Evolutionary conservation across 2,888 invertebrate species (phyloP).

Genomic region (Bombylius discolor): DNA sequence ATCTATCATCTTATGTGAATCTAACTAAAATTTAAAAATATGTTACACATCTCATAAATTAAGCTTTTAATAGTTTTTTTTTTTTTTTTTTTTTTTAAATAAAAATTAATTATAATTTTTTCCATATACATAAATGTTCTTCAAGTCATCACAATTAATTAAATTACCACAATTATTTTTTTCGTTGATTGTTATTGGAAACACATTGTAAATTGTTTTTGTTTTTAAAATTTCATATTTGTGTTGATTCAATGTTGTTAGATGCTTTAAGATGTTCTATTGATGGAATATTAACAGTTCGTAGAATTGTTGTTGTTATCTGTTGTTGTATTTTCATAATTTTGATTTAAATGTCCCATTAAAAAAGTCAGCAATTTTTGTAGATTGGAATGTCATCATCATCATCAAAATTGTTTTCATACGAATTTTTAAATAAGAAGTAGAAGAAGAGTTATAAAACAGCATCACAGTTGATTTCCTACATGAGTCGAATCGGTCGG

Average conservation of each 20-base stretch:
- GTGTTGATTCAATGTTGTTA: neutral
- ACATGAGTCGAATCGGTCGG: conserved; percentile 36
- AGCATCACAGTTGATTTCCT: conserved; percentile 36
- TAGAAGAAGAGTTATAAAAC: conserved; percentile 14
- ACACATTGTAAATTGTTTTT: no score
- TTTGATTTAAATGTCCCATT: neutral
- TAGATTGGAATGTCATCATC: no score
- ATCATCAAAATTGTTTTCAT: neutral
- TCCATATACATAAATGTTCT: no score
- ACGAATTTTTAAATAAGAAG: neutral
- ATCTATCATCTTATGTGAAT: no score
- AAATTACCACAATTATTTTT: no score
- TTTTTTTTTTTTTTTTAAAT: no score
- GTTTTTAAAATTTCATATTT: neutral
- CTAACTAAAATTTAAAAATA: no score
- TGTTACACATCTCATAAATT: no score
- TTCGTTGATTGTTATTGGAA: no score
- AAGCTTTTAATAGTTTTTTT: no score
- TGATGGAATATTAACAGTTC: neutral
- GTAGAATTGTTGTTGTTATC: neutral
- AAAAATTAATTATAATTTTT: no score
- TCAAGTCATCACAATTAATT: no score
- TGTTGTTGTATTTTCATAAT: neutral
- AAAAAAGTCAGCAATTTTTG: neutral
- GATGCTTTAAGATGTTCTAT: neutral